Conservation (phyloP, 2,888 invertebrate genomes). For the Apomyelois bistriatella region DNA sequence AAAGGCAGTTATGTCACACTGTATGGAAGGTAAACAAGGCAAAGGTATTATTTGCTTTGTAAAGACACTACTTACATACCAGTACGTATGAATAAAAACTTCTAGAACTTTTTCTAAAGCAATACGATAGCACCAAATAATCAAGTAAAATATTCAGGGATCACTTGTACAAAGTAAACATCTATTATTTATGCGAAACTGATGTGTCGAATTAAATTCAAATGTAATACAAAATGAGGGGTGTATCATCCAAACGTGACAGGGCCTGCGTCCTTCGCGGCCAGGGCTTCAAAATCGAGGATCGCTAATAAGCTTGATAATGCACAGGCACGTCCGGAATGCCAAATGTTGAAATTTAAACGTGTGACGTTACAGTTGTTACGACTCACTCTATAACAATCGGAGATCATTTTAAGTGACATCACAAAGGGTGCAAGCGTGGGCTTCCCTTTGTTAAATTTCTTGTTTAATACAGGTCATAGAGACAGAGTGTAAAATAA, state of each 20-base stretch:
- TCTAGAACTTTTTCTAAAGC: too few species aligned
- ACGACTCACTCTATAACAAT: constrained; percentile 33
- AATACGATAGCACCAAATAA: too few species aligned
- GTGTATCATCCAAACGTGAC: constrained; percentile 64
- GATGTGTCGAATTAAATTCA: constrained; percentile 39
- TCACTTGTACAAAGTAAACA: neutral
- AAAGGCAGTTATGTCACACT: too few species aligned
- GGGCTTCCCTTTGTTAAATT: too few species aligned
- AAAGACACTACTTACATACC: too few species aligned
- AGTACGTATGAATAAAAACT: too few species aligned
- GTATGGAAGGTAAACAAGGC: too few species aligned
- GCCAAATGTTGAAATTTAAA: constrained; percentile 64
- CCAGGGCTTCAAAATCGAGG: constrained; percentile 50
- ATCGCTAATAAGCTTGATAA: constrained; percentile 73
- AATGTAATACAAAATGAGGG: constrained; percentile 43
- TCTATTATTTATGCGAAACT: constrained; percentile 19
- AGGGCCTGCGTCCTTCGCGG: constrained; percentile 43
- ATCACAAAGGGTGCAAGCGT: neutral
- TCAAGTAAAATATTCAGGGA: too few species aligned
- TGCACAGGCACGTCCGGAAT: constrained; percentile 63
- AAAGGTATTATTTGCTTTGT: too few species aligned
- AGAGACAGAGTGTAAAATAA: too few species aligned
- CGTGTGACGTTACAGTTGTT: constrained; percentile 48
- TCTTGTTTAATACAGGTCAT: too few species aligned
- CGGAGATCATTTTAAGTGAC: neutral